Evolutionary conservation across 1,140 invertebrate species (phyloP).

Genomic region (Sinonovacula constricta): DNA sequence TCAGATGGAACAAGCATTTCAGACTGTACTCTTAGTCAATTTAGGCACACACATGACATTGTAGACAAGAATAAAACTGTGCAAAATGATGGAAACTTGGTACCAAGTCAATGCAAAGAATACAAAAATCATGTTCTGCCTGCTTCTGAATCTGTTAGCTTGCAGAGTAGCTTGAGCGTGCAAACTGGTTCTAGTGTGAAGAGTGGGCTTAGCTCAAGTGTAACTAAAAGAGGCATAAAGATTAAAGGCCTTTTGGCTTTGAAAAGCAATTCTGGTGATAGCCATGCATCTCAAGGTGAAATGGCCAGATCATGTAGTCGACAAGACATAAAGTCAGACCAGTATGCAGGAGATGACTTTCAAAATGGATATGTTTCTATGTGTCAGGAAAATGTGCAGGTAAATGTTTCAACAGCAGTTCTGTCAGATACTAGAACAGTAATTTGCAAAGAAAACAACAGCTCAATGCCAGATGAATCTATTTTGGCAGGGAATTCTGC

Average conservation of each 20-base stretch:
- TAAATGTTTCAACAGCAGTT: background rate
- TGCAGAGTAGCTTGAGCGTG: too few relatives aligned
- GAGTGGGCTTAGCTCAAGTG: constrained; percentile 29
- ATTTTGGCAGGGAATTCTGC: too few relatives aligned
- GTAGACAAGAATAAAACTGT: too few relatives aligned
- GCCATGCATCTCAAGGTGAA: background rate
- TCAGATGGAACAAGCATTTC: constrained; percentile 41
- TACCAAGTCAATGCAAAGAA: too few relatives aligned
- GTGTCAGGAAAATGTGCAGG: background rate
- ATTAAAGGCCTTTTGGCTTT: constrained; percentile 27
- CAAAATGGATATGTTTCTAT: constrained; percentile 2
- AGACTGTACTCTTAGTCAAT: constrained; percentile 25
- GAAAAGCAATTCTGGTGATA: background rate
- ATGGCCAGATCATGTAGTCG: background rate
- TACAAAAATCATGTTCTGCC: too few relatives aligned
- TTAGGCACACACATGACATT: too few relatives aligned
- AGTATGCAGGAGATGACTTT: background rate
- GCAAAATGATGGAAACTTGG: too few relatives aligned
- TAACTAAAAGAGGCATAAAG: constrained; percentile 37
- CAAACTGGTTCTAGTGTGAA: too few relatives aligned
- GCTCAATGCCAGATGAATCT: background rate
- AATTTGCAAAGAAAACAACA: background rate
- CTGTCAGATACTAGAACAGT: too few relatives aligned
- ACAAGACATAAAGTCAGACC: background rate
- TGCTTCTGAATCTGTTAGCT: too few relatives aligned